These are phyloP conservation scores for Poecilia gillii DNA, from an alignment of 2,797 vertebrate genomes.

Conservation along the genomic window DNA sequence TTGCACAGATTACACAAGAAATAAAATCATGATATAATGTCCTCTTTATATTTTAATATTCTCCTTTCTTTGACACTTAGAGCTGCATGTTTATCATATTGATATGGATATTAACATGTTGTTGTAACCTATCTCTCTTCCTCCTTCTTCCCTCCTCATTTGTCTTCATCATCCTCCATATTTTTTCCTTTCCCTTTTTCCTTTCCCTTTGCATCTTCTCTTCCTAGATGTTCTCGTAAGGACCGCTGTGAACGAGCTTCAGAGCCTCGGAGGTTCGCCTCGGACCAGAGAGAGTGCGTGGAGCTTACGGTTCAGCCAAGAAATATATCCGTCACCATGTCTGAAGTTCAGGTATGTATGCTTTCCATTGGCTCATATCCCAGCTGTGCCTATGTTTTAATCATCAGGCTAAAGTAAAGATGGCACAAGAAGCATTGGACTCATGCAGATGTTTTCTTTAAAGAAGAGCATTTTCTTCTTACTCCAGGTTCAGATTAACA, in stretches of 20 bases:
- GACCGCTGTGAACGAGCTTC: conserved; percentile 91
- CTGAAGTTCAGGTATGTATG: conserved; percentile 92
- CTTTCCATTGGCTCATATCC: background rate
- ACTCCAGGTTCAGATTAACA: background rate
- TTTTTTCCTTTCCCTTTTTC: background rate
- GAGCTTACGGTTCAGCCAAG: conserved; percentile 89
- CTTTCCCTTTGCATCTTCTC: background rate
- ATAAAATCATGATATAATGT: conserved; percentile 68
- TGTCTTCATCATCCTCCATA: conserved; percentile 4
- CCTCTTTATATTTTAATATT: conserved; percentile 66
- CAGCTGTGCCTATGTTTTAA: background rate
- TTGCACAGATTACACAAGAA: conserved; percentile 64
- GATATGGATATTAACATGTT: conserved; percentile 52
- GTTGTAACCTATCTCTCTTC: conserved; percentile 25
- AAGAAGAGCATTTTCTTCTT: background rate
- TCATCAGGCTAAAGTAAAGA: background rate
- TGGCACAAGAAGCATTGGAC: too few relatives aligned
- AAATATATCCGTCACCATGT: conserved; percentile 97
- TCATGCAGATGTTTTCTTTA: background rate
- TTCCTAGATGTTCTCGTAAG: conserved; percentile 90
- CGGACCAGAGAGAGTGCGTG: conserved; percentile 90
- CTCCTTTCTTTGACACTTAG: conserved; percentile 53
- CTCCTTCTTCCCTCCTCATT: background rate
- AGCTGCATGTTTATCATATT: conserved; percentile 64
- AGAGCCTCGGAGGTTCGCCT: conserved; percentile 92